These are phyloP conservation scores for Bombylius discolor DNA, from an alignment of 2,888 invertebrate species.

Conservation along the genomic window DNA sequence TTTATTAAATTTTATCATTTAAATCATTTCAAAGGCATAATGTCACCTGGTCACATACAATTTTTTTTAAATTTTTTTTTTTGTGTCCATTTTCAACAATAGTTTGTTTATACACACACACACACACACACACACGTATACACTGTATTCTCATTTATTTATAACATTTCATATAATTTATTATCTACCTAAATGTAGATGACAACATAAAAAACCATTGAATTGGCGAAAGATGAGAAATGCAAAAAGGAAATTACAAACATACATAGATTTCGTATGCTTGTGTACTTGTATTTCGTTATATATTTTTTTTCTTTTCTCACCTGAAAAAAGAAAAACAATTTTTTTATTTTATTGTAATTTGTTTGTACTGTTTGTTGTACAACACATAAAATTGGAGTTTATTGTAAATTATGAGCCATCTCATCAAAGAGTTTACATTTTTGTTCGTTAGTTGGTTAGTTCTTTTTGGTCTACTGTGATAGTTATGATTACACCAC, in stretches of 20 bases:
- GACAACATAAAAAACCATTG: neutral
- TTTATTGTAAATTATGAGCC: constrained; percentile 12
- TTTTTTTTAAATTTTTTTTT: too few species aligned
- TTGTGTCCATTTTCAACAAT: too few species aligned
- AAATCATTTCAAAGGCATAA: too few species aligned
- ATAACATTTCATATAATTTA: too few species aligned
- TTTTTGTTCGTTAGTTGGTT: neutral
- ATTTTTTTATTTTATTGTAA: too few species aligned
- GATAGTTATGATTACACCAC: neutral
- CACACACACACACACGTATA: too few species aligned
- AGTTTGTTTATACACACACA: too few species aligned
- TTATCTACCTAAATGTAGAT: neutral
- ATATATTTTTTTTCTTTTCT: too few species aligned
- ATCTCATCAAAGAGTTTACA: constrained; percentile 3
- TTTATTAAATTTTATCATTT: too few species aligned
- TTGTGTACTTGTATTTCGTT: neutral
- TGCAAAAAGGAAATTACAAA: constrained; percentile 3
- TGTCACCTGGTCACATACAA: too few species aligned
- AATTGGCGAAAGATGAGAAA: constrained; percentile 5
- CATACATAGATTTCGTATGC: neutral
- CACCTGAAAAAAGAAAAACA: too few species aligned
- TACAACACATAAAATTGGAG: constrained; percentile 3
- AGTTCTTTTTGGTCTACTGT: neutral
- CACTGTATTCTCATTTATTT: too few species aligned
- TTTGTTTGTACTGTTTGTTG: neutral